A percentile compares a stretch with the other conserved stretches of the same genome.
These are phyloP conservation scores for Grammomys dolichurus DNA, from an alignment of 2,113 vertebrate genomes.

Conservation along the genomic window DNA sequence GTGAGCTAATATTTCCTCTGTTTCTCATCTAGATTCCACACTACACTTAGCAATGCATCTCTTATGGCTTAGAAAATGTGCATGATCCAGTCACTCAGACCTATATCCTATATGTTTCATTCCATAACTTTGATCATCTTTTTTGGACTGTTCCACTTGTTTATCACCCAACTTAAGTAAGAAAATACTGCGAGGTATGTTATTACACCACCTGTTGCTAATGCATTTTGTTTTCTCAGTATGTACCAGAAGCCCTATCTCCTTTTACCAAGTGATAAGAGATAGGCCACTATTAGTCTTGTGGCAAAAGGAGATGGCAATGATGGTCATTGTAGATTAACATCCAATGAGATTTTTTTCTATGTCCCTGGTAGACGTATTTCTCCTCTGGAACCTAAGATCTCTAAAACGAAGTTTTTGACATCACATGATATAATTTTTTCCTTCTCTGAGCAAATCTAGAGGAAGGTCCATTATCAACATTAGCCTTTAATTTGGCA, in stretches of 20 bases:
- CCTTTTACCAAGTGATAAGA: neutral
- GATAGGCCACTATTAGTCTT: neutral
- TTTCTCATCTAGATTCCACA: neutral
- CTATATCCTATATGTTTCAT: neutral
- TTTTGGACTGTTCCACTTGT: neutral
- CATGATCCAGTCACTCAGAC: neutral
- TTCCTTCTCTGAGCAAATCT: neutral
- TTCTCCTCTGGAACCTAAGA: neutral
- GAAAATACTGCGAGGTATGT: neutral
- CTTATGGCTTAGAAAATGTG: neutral
- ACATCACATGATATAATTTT: neutral
- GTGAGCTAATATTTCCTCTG: neutral
- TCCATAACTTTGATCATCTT: neutral
- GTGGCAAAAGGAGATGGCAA: neutral
- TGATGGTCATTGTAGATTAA: neutral
- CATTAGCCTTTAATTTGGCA: neutral
- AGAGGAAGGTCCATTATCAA: neutral
- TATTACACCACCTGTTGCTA: neutral
- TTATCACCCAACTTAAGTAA: neutral
- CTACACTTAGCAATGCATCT: neutral
- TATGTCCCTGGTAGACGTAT: neutral
- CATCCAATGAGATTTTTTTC: constrained; percentile 20
- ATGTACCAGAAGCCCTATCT: neutral
- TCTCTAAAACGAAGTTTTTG: neutral
- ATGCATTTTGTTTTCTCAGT: neutral